These are phyloP conservation scores for Acronicta aceris DNA, from an alignment of 2,888 invertebrate genomes.

Conservation along the genomic window DNA sequence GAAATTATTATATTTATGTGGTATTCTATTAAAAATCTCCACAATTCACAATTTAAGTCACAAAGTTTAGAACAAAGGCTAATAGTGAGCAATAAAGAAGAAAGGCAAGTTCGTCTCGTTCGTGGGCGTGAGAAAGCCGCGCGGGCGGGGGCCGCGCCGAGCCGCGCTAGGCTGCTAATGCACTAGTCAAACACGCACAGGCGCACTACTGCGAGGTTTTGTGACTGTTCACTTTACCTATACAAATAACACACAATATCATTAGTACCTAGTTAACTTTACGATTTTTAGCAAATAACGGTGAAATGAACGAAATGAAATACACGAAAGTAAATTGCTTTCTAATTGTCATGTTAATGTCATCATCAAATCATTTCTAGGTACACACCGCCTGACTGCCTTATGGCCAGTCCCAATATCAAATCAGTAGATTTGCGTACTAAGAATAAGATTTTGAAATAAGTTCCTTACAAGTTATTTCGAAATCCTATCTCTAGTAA, in stretches of 20 bases:
- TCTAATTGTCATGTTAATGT: not conserved
- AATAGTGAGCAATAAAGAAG: constrained; percentile 73
- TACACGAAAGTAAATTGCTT: not conserved
- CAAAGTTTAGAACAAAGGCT: constrained; percentile 53
- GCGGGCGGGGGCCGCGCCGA: constrained; percentile 68
- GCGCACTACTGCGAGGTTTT: constrained; percentile 54
- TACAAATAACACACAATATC: constrained; percentile 38
- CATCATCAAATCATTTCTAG: not conserved
- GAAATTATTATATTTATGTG: constrained; percentile 3
- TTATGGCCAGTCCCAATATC: too few relatives aligned
- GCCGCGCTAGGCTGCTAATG: constrained; percentile 70
- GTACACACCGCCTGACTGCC: too few relatives aligned
- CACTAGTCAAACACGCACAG: constrained; percentile 77
- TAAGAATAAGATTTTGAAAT: too few relatives aligned
- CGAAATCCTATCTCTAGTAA: too few relatives aligned
- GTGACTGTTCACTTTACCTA: constrained; percentile 43
- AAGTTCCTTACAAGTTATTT: too few relatives aligned
- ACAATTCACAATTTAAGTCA: constrained; percentile 51
- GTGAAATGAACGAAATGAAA: not conserved
- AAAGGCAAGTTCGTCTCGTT: constrained; percentile 66
- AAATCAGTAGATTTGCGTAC: too few relatives aligned
- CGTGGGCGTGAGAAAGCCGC: constrained; percentile 84
- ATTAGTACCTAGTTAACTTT: constrained; percentile 46
- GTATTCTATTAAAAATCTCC: constrained; percentile 41
- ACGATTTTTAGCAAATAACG: constrained; percentile 19